Evolutionary conservation across 2,797 vertebrate species (phyloP).

Genomic region (Aeoliscus strigatus): DNA sequence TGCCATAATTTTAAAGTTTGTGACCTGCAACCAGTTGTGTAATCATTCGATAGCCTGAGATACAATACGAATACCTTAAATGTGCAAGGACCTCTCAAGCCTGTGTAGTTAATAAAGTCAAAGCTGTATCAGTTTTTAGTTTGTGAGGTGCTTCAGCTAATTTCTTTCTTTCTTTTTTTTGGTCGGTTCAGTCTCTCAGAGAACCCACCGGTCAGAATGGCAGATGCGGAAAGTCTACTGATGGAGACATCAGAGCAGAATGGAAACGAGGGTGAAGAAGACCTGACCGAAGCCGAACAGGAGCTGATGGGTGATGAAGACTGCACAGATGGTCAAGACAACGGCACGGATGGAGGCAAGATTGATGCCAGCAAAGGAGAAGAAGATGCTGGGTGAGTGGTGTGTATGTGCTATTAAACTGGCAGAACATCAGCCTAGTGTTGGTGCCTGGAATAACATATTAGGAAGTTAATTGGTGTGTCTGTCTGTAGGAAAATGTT

Average conservation of each 20-base stretch:
- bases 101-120: too few species aligned
- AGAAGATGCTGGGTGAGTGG: conserved; percentile 89
- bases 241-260: conserved; percentile 82
- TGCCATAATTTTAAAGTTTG: too few species aligned
- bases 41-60: too few species aligned
- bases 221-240: conserved; percentile 75
- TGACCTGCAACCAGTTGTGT: too few species aligned
- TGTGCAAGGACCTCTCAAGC: too few species aligned
- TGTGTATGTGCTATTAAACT: neutral
- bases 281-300: conserved; percentile 65
- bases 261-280: conserved; percentile 70
- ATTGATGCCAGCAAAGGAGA: conserved; percentile 94
- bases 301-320: conserved; percentile 51
- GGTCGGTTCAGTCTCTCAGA: conserved; percentile 22
- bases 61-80: too few species aligned
- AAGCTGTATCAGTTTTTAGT: too few species aligned
- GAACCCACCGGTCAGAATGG: conserved; percentile 63
- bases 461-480: neutral
- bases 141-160: neutral
- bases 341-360: conserved; percentile 83
- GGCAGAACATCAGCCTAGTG: neutral
- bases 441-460: too few species aligned
- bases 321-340: conserved; percentile 54
- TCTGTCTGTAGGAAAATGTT: conserved; percentile 90
- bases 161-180: neutral